Percentiles rank a stretch among this genome's conserved stretches.
Conservation (phyloP, 2,113 vertebrate genomes). For the Zosterops japonicus region DNA sequence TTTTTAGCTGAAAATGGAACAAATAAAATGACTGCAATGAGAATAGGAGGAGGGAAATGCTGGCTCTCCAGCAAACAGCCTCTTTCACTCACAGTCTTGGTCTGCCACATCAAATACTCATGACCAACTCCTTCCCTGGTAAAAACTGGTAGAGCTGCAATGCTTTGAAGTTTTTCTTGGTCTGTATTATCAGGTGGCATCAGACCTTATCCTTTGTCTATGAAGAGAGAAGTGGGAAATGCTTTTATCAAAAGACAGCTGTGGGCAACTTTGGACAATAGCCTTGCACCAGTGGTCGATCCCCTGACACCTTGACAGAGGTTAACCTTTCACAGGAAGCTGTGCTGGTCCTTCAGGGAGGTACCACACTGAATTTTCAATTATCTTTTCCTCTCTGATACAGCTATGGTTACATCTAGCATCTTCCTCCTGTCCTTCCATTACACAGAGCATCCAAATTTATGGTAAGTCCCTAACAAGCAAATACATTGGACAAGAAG, state of each 20-base stretch:
- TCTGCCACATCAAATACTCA: background rate
- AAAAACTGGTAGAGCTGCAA: background rate
- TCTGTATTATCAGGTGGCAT: background rate
- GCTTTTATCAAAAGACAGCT: background rate
- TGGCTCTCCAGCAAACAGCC: background rate
- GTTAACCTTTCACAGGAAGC: background rate
- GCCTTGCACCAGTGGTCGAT: background rate
- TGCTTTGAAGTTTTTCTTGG: background rate
- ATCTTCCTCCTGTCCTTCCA: background rate
- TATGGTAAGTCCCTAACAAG: background rate
- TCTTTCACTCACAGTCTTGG: background rate
- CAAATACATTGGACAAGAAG: background rate
- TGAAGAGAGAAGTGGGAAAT: background rate
- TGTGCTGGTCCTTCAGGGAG: background rate
- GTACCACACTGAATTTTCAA: background rate
- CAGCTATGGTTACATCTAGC: background rate
- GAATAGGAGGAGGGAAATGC: background rate
- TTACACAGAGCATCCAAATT: background rate
- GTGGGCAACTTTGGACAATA: fast-evolving
- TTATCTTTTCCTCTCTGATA: background rate
- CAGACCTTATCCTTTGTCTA: background rate
- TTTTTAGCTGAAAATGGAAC: background rate
- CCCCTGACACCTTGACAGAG: background rate
- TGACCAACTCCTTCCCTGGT: background rate
- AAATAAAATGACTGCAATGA: background rate